A percentile compares a stretch with the other conserved stretches of the same genome.
phyloP scores from a whole-genome alignment of 2,888 invertebrate genomes.

The Epistrophella euchroma region DNA sequence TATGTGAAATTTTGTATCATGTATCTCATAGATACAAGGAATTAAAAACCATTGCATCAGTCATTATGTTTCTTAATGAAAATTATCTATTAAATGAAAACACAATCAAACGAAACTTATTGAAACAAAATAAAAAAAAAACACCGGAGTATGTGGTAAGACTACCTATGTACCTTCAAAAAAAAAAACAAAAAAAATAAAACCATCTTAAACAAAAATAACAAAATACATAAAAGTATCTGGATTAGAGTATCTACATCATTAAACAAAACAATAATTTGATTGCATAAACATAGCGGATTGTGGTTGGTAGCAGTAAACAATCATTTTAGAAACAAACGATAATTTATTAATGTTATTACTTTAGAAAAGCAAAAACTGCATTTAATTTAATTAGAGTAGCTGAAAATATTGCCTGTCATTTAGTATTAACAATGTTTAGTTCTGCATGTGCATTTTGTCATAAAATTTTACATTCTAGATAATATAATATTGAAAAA shows the following conservation, averaged over 20 bases:
- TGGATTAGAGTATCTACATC: slow-evolving; percentile 52
- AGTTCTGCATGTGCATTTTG: slow-evolving; percentile 66
- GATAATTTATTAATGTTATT: slow-evolving; percentile 27
- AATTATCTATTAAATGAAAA: slow-evolving; percentile 28
- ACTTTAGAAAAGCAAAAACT: slow-evolving; percentile 40
- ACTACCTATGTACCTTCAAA: slow-evolving; percentile 32
- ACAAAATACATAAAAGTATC: slow-evolving; percentile 63
- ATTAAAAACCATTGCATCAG: slow-evolving; percentile 35
- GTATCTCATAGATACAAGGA: slow-evolving; percentile 66
- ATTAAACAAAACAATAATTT: slow-evolving; percentile 47
- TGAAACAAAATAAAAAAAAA: slow-evolving; percentile 36
- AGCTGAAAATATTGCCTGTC: slow-evolving; percentile 39
- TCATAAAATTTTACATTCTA: slow-evolving; percentile 29
- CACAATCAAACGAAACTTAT: slow-evolving; percentile 1
- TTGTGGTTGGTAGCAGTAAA: slow-evolving; percentile 73
- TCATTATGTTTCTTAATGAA: slow-evolving; percentile 43
- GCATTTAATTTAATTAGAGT: slow-evolving; percentile 35
- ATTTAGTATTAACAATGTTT: slow-evolving; percentile 29
- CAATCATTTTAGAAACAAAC: slow-evolving; percentile 42
- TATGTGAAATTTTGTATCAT: slow-evolving; percentile 33
- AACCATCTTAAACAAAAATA: slow-evolving; percentile 59
- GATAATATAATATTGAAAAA: neutral
- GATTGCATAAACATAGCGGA: slow-evolving; percentile 60
- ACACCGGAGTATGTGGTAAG: slow-evolving; percentile 69
- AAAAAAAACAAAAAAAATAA: slow-evolving; percentile 33